These are phyloP conservation scores for Monopterus albus DNA, from an alignment of 2,113 vertebrate genomes.

Conservation along the genomic window DNA sequence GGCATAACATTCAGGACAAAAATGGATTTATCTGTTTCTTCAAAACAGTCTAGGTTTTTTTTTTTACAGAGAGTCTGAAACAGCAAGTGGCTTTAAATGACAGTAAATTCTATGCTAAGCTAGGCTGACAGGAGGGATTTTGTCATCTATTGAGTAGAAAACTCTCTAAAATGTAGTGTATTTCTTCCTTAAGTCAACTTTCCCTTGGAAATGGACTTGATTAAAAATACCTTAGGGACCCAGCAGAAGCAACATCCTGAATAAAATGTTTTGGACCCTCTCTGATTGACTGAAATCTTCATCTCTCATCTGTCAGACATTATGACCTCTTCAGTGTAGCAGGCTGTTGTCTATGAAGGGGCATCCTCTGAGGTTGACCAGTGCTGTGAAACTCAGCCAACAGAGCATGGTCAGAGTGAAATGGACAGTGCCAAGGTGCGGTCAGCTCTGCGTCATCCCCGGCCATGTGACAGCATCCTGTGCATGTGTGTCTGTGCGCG, in stretches of 20 bases:
- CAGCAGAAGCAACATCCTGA: slow-evolving; percentile 2
- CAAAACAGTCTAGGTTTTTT: not conserved
- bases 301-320: slow-evolving; percentile 9
- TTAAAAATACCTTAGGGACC: not conserved
- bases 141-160: not conserved
- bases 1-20: not conserved
- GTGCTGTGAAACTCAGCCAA: slow-evolving; percentile 13
- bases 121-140: not conserved
- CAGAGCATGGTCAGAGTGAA: slow-evolving; percentile 30
- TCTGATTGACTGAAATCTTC: slow-evolving; percentile 8
- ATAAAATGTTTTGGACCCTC: not conserved
- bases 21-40: not conserved
- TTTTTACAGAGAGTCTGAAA: not conserved
- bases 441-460: slow-evolving; percentile 65
- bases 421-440: slow-evolving; percentile 32
- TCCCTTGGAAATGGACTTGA: not conserved
- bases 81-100: not conserved
- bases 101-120: not conserved
- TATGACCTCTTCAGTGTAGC: slow-evolving; percentile 31
- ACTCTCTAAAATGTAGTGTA: not conserved
- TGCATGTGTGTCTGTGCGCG: slow-evolving; percentile 16
- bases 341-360: slow-evolving; percentile 1
- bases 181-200: not conserved
- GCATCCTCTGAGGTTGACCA: slow-evolving; percentile 41
- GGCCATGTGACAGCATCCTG: slow-evolving; percentile 30